Evolutionary conservation across 2,113 vertebrate genomes (phyloP), one percentile per base, ranked within the genome.

Genomic region (Thryonomys swinderianus): DNA sequence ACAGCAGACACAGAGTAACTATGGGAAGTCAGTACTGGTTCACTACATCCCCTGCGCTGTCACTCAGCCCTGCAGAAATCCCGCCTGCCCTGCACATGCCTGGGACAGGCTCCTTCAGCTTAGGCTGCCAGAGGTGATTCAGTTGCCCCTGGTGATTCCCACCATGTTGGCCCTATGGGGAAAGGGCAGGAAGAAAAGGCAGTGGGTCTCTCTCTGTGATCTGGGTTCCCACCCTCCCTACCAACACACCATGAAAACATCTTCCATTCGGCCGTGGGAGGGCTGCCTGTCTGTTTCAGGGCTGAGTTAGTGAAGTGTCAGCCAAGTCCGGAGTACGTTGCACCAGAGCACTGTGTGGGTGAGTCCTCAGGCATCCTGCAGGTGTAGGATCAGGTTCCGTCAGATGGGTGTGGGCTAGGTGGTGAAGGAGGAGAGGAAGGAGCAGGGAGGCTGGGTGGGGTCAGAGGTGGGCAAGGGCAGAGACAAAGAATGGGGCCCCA

Each of bases 331-430:
- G 82, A 93, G 94, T 32, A 3, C 20, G 13, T 96, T 97, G 91
- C 96, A 92, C 94, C 97, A 97, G 94, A 94, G 86, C 4, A 13
- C 25, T 86, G 84, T 96, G 96, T 97, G 96, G 94, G 96, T 84
- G 95, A 96, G 45, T 92, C 88, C 78, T 90, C 48, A 78, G 85
- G 83, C 93, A 89, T 55, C 55, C 37, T 2, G 20, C 62, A 96
- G 93, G 96, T 78, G 80, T 93, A 93, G 92, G 83, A 97, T 93
- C 96, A 78, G 89, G 93, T 97, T 96, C 80, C 11, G 10, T 81
- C 89, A 96, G 79, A 94, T 85, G 95, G 96, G 95, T 95, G 95
- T 91, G 94, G 79, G 17, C n/a, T 90, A 69, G 37, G 57, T 66
- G 62, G 51, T 53, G 88, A 96, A 82, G 92, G 73, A 88, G 85